Evolutionary conservation across 2,113 vertebrate species (phyloP).

Genomic region (Dascyllus trimaculatus): DNA sequence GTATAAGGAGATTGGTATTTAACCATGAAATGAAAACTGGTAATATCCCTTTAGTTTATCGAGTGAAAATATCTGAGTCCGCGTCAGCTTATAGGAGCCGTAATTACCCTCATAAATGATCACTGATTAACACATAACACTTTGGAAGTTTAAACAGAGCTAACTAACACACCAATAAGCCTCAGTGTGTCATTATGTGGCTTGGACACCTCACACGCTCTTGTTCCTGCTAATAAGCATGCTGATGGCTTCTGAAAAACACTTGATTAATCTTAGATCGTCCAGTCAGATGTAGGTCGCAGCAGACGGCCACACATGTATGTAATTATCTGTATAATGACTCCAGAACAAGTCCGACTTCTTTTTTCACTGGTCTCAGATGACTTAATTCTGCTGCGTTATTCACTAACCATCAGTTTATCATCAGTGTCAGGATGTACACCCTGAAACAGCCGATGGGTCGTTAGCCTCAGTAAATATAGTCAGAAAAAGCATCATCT

Average conservation of each 20-base stretch:
- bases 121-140: constrained; percentile 56
- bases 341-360: constrained; percentile 20
- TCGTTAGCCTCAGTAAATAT: constrained; percentile 50
- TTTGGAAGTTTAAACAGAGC: constrained; percentile 54
- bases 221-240: constrained; percentile 53
- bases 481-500: constrained; percentile 35
- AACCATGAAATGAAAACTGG: constrained; percentile 75
- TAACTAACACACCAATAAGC: constrained; percentile 53
- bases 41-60: constrained; percentile 74
- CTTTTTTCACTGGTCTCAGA: constrained; percentile 33
- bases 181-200: constrained; percentile 56
- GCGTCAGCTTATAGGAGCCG: constrained; percentile 53
- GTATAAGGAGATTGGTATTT: constrained; percentile 78
- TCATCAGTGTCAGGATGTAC: constrained; percentile 45
- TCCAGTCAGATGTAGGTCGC: constrained; percentile 50
- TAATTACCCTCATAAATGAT: constrained; percentile 66
- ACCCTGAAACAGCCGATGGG: constrained; percentile 22
- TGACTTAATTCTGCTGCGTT: constrained; percentile 43
- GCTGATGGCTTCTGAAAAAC: constrained; percentile 51
- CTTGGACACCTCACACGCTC: constrained; percentile 50
- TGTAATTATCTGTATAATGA: constrained; percentile 52
- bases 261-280: constrained; percentile 52
- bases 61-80: constrained; percentile 63
- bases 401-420: constrained; percentile 25
- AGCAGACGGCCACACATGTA: constrained; percentile 36